Evolutionary conservation across 2,113 vertebrate genomes (phyloP).

Genomic region (Epinephelus fuscoguttatus): DNA sequence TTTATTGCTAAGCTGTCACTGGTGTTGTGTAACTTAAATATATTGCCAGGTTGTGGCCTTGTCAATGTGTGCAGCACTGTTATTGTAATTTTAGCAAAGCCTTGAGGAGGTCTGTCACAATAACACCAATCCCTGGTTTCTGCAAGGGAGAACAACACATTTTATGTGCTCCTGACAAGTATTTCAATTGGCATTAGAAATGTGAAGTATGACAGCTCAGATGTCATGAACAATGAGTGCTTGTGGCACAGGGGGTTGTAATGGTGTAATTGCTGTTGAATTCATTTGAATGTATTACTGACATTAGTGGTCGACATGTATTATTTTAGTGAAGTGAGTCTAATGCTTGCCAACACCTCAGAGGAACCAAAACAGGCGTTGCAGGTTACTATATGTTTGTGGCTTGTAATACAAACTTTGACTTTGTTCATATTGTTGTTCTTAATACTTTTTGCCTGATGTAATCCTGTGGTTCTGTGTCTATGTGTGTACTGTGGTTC

Average conservation of each 20-base stretch:
- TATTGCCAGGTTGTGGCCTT: neutral
- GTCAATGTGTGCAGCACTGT: neutral
- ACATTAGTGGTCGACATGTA: neutral
- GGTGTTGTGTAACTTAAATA: neutral
- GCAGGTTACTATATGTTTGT: neutral
- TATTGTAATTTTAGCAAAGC: neutral
- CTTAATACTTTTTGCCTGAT: neutral
- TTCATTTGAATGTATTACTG: constrained; percentile 4
- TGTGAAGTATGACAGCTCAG: neutral
- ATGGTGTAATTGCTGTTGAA: neutral
- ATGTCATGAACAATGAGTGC: neutral
- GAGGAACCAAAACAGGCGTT: neutral
- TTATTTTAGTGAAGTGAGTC: neutral
- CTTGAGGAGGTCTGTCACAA: neutral
- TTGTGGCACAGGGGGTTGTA: neutral
- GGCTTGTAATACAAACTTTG: constrained; percentile 12
- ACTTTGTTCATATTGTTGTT: neutral
- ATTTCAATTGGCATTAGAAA: neutral
- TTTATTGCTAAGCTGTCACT: neutral
- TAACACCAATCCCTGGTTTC: neutral
- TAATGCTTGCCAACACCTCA: constrained; percentile 5
- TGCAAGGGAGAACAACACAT: neutral
- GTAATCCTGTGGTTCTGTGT: neutral
- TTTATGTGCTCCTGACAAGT: neutral
- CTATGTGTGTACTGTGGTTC: neutral